Evolutionary conservation across 1,140 invertebrate species (phyloP).

Genomic region (Hirudo medicinalis): DNA sequence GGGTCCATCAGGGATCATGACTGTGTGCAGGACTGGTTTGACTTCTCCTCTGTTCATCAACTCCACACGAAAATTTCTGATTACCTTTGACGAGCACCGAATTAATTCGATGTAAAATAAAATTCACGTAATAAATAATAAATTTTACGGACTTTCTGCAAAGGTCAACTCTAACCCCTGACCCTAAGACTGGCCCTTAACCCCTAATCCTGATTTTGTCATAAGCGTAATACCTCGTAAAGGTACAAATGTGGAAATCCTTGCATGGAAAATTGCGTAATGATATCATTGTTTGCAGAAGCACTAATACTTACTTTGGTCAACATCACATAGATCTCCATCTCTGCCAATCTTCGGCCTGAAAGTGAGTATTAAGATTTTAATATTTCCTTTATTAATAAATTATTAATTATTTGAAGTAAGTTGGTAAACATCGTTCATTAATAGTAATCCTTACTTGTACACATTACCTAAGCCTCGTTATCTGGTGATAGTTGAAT

Average conservation of each 20-base stretch:
- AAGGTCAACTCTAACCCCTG: too few relatives aligned
- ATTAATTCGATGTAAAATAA: too few relatives aligned
- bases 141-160: too few relatives aligned
- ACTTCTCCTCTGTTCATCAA: constrained; percentile 30
- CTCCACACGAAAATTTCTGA: constrained; percentile 36
- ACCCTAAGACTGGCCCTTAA: neutral
- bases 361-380: constrained; percentile 24
- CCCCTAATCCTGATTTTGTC: neutral
- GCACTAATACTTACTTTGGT: constrained; percentile 35
- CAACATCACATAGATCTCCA: constrained; percentile 42
- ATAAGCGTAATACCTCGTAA: neutral
- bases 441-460: too few relatives aligned
- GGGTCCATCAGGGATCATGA: constrained; percentile 38
- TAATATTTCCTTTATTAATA: too few relatives aligned
- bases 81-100: constrained; percentile 26
- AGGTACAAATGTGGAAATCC: neutral
- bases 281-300: neutral
- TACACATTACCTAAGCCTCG: too few relatives aligned
- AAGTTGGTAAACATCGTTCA: too few relatives aligned
- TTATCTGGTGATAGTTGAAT: too few relatives aligned
- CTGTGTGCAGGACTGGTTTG: constrained; percentile 34
- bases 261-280: too few relatives aligned
- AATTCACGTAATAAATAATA: too few relatives aligned
- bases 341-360: constrained; percentile 41
- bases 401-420: too few relatives aligned